phyloP scores from a whole-genome alignment of 2,888 invertebrate species.

The Drosophila fulvimacula region DNA sequence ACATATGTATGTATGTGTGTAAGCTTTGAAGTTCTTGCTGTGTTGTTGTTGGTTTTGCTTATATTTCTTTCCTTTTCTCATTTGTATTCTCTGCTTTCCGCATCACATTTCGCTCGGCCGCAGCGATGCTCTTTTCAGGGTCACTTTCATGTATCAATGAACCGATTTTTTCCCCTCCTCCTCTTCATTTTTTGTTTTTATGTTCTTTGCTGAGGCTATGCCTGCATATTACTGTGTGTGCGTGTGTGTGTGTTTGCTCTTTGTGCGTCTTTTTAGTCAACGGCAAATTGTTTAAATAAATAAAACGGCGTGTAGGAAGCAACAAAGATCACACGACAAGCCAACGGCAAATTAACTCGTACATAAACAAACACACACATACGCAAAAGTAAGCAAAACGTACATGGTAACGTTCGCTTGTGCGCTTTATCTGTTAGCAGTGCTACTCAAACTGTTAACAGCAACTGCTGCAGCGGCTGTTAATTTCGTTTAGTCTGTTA shows the following conservation, averaged over 20 bases:
- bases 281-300: constrained; percentile 74
- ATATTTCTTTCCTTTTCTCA: constrained; percentile 3
- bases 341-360: constrained; percentile 59
- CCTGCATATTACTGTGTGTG: constrained; percentile 6
- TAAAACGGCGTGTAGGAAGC: constrained; percentile 81
- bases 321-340: constrained; percentile 77
- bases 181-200: constrained; percentile 12
- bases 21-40: constrained; percentile 14
- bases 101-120: constrained; percentile 35
- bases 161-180: constrained; percentile 42
- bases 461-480: constrained; percentile 2
- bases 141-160: constrained; percentile 72
- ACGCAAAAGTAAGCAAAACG: constrained; percentile 1
- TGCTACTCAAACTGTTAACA: constrained; percentile 32
- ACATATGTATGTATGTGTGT: neutral
- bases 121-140: constrained; percentile 65
- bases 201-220: constrained; percentile 26
- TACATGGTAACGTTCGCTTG: constrained; percentile 3
- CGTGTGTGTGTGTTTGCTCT: constrained; percentile 19
- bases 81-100: constrained; percentile 24
- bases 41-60: constrained; percentile 7
- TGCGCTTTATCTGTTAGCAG: constrained; percentile 23
- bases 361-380: constrained; percentile 17
- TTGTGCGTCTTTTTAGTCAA: constrained; percentile 54
- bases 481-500: constrained; percentile 2